These are phyloP conservation scores for Struthidea cinerea DNA, from an alignment of 2,113 vertebrate genomes.

Conservation along the genomic window DNA sequence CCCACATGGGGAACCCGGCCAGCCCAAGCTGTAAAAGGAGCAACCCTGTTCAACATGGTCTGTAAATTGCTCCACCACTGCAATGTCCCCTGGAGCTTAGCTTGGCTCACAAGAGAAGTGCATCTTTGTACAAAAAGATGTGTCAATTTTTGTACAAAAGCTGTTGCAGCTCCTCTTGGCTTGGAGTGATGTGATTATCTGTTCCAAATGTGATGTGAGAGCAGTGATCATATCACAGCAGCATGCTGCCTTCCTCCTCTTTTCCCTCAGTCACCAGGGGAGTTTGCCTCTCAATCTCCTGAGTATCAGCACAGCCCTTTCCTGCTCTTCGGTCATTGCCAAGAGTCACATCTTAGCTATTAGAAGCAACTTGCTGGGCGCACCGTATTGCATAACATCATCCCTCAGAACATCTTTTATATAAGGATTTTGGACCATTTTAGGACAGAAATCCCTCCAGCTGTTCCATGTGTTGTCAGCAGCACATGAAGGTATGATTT, in stretches of 20 bases:
- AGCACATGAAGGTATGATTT: background rate
- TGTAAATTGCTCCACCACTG: background rate
- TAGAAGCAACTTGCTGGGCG: accelerated
- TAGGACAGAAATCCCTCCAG: background rate
- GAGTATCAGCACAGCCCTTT: background rate
- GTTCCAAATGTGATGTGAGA: background rate
- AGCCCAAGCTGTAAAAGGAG: background rate
- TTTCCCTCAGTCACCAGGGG: background rate
- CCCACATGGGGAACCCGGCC: background rate
- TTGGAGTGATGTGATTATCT: background rate
- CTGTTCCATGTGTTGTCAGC: background rate
- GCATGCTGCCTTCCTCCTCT: background rate
- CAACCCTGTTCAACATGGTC: background rate
- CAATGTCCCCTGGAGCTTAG: background rate
- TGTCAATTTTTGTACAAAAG: background rate
- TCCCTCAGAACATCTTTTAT: background rate
- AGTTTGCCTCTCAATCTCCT: background rate
- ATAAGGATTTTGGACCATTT: background rate
- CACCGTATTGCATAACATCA: background rate
- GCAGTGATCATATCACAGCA: background rate
- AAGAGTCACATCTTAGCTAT: background rate
- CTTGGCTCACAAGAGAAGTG: background rate
- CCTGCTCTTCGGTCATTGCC: background rate
- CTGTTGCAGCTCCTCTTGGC: background rate
- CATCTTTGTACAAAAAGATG: background rate